A percentile compares a stretch with the other conserved stretches of the same genome.
Conservation (phyloP, 1,140 invertebrate species). For the Elymnias hypermnestra region DNA sequence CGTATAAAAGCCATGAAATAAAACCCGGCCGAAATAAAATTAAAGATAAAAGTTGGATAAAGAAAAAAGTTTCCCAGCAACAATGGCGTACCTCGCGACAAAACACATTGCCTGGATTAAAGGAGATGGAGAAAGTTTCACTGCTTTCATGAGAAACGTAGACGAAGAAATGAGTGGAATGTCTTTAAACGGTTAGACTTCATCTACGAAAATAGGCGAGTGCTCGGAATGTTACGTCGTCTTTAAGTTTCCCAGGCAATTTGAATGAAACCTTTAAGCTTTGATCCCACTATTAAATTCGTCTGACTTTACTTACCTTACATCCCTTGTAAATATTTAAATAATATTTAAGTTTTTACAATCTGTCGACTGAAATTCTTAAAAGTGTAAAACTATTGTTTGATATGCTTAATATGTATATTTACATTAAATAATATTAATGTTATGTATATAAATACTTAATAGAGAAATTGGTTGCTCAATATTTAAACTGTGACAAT, state of each 20-base stretch:
- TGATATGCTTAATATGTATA: too few species aligned
- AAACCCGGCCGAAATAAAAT: constrained; percentile 58
- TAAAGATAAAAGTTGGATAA: constrained; percentile 45
- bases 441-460: too few species aligned
- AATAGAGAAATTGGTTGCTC: too few species aligned
- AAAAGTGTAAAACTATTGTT: too few species aligned
- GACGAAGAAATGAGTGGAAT: constrained; percentile 12
- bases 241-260: background rate
- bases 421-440: too few species aligned
- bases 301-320: too few species aligned
- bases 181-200: constrained; percentile 27
- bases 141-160: constrained; percentile 27
- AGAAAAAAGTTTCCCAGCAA: constrained; percentile 49
- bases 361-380: too few species aligned
- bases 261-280: background rate
- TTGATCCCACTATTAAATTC: too few species aligned
- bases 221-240: constrained; percentile 1
- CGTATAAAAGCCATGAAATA: constrained; percentile 46
- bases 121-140: constrained; percentile 44
- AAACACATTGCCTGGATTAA: constrained; percentile 69
- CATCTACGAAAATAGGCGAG: constrained; percentile 2
- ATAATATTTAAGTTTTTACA: too few species aligned
- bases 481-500: too few species aligned
- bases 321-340: too few species aligned
- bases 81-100: constrained; percentile 58